These are phyloP conservation scores for Bellardia bayeri DNA, from an alignment of 2,888 invertebrate genomes.

Conservation along the genomic window DNA sequence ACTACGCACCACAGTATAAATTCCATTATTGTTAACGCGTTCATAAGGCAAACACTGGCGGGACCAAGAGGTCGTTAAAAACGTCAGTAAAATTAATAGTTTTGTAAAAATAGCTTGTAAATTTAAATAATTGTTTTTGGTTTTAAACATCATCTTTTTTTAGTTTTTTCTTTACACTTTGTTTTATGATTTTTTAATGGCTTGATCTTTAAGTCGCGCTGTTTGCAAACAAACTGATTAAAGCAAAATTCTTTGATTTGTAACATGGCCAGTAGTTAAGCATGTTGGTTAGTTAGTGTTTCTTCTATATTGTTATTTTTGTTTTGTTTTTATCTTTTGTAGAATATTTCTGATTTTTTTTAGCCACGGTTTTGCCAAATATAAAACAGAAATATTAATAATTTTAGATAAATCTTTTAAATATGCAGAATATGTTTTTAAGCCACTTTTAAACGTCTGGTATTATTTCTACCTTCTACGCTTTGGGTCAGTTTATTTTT, in stretches of 20 bases:
- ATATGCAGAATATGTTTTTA: conserved; percentile 5
- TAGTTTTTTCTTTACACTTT: background rate
- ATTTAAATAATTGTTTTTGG: conserved; percentile 10
- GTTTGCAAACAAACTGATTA: conserved; percentile 62
- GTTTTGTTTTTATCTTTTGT: background rate
- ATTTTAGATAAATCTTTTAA: conserved; percentile 11
- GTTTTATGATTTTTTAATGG: background rate
- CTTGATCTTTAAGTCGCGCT: conserved; percentile 36
- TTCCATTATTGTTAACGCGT: background rate
- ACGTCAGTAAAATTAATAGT: conserved; percentile 20
- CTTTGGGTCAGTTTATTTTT: conserved; percentile 37
- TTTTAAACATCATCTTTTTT: conserved; percentile 22
- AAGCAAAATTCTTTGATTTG: conserved; percentile 22
- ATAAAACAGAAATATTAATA: background rate
- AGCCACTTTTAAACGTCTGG: conserved; percentile 1
- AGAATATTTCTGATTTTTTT: background rate
- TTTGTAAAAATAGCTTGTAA: conserved; percentile 5
- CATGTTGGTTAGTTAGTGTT: background rate
- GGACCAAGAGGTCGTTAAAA: conserved; percentile 29
- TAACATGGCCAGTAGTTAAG: conserved; percentile 1
- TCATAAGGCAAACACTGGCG: background rate
- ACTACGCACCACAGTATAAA: conserved; percentile 57
- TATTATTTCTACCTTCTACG: conserved; percentile 12
- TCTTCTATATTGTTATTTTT: background rate
- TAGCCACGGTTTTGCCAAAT: background rate